Evolutionary conservation across 2,888 invertebrate species (phyloP), one percentile per base, ranked within the genome.

Genomic region (Ophion slaviceki): DNA sequence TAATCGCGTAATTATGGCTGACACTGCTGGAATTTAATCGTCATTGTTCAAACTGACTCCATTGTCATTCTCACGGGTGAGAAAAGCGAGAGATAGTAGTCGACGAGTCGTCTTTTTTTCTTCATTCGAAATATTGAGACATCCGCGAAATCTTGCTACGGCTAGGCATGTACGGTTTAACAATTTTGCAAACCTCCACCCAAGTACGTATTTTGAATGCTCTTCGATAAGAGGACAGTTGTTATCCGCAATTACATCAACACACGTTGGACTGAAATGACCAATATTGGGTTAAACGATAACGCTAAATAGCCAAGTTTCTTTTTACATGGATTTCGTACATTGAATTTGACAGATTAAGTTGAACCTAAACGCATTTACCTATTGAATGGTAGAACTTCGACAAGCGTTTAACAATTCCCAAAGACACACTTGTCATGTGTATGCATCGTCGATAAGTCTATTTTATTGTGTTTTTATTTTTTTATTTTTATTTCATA

Each of bases 391-490:
- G 20, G 68, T 75, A 70, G 7, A 68, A 47, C 74, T 74, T 83
- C 61, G 53, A 24, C 47, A 53, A 68, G 77, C 76, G 78, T 80
- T 80, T 76, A 32, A 61, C 62, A 68, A 84, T 64, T 64, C 64
- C 71, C 82, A 79, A 85, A 80, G 68, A 78, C 57, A 78, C 57
- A 68, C 28, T 36, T 53, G 67, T 81, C 61, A 47, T 59, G 67
- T 45, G 20, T 72, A 62, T 53, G 77, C 83, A 77, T 72, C 76
- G 67, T 36, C 77, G 72, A 68, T 74, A 59, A 78, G 61, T 80
- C 70, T 79, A 80, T 78, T 80, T 83, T 86, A 80, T 80, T 74
- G 64, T 79, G 80, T 86, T 64, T 77, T 80, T 86, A 74, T 80
- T 78, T 72, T 32, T 32, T 79, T 83, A 24, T 83, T 64, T 77